Conservation (phyloP, 2,888 invertebrate species). For the Ophioninae sp. region DNA sequence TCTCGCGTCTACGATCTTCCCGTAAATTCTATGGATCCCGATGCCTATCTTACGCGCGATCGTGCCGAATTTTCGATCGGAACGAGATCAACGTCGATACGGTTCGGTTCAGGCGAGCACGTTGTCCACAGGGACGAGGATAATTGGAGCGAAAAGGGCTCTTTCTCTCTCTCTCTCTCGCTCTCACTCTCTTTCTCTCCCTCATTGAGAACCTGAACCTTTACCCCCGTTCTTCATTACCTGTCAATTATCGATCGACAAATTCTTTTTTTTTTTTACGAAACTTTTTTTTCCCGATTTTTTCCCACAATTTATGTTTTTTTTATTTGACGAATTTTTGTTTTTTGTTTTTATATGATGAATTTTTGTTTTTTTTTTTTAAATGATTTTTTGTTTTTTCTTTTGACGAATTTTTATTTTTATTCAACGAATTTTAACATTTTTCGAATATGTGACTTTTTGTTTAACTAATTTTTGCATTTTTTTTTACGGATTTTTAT, state of each 20-base stretch:
- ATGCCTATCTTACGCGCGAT: slow-evolving; percentile 58
- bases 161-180: not conserved
- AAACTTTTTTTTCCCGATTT: not conserved
- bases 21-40: slow-evolving; percentile 30
- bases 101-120: not conserved
- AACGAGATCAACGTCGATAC: slow-evolving; percentile 46
- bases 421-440: too few species aligned
- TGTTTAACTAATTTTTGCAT: too few species aligned
- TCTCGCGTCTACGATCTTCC: slow-evolving; percentile 54
- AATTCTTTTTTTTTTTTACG: not conserved
- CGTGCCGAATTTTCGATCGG: slow-evolving; percentile 46
- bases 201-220: too few species aligned
- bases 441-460: too few species aligned
- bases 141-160: not conserved
- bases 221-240: not conserved
- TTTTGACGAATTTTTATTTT: not conserved
- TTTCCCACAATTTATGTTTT: not conserved
- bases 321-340: not conserved
- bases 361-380: not conserved
- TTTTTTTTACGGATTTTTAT: too few species aligned
- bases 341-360: not conserved
- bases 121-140: not conserved
- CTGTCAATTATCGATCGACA: not conserved
- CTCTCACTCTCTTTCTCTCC: too few species aligned
- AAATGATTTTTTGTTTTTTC: not conserved